Percentiles rank a stretch among this genome's conserved stretches.
phyloP scores from a whole-genome alignment of 1,140 invertebrate genomes.

The Acromyrmex heyeri region DNA sequence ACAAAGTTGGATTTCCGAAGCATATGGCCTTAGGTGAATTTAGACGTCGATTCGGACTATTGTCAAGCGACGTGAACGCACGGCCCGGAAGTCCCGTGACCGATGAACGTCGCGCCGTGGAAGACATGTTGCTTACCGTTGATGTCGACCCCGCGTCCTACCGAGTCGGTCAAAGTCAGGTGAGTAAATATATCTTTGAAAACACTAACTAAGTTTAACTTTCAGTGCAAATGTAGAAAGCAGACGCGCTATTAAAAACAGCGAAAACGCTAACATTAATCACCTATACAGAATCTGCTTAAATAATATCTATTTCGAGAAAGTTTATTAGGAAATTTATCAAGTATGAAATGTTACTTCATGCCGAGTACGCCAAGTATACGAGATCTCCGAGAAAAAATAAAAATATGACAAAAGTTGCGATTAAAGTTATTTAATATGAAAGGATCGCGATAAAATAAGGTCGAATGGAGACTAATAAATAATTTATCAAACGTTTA shows the following conservation, averaged over 20 bases:
- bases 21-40: slow-evolving; percentile 96
- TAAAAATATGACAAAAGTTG: background rate
- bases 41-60: slow-evolving; percentile 92
- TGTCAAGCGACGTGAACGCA: slow-evolving; percentile 88
- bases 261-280: slow-evolving; percentile 18
- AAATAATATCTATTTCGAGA: slow-evolving; percentile 5
- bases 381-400: background rate
- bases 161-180: slow-evolving; percentile 96
- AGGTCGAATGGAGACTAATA: background rate
- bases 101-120: slow-evolving; percentile 90
- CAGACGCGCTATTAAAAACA: background rate
- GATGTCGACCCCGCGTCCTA: slow-evolving; percentile 96
- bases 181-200: slow-evolving; percentile 85
- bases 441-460: background rate
- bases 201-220: background rate
- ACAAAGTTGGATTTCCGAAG: slow-evolving; percentile 97
- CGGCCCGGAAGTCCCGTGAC: slow-evolving; percentile 87
- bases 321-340: slow-evolving; percentile 33
- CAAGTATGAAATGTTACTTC: background rate
- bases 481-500: slow-evolving; percentile 17
- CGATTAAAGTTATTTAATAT: background rate
- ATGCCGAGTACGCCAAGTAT: no score
- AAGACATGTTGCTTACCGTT: slow-evolving; percentile 94
- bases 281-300: background rate
- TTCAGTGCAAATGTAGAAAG: background rate